Evolutionary conservation across 2,797 vertebrate genomes (phyloP), one percentile per base, ranked within the genome.

Genomic region (Pipistrellus pygmaeus): DNA sequence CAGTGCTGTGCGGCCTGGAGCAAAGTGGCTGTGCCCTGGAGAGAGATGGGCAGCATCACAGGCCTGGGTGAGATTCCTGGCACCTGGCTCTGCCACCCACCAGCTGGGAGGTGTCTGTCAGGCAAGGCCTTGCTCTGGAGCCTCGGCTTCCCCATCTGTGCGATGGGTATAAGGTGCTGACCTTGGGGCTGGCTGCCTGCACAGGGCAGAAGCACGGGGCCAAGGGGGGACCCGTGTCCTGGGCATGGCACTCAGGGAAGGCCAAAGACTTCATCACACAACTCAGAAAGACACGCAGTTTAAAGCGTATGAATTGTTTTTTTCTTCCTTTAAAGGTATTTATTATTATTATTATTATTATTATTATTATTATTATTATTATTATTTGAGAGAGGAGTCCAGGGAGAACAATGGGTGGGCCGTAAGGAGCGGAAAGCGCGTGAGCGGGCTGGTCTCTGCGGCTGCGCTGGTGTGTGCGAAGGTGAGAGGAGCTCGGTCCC

Each of bases 381-480:
- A 41, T 38, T 38, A 25, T 60, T 13, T 60, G 46, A 48, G 46
- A 48, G 46, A 48, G 46, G 93, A 66, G 94, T 96, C 97, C 85
- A 8, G 44, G 20, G 85, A 92, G 78, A 96, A 96, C 96, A 96
- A 96, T 72, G 80, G 80, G 82, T n/a, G 35, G 90, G 87, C 57
- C 93, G 72, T 77, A 46, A 55, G 55, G 81, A 87, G 89, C 81
- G 71, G 82, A 60, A 72, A 77, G 85, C 92, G 89, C 89, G 55
- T 0, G 53, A 86, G 82, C 78, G 8, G 64, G 77, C 46, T 48
- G 44, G 32, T 9, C 81, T 23, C 82, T 87, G 1, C n/a, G 84
- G 55, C 89, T 57, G 95, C 92, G 92, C 73, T 13, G 64, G 92
- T 78, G 76, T 94, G 95, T 64, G 96, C 91, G 96, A 95, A 94